Evolutionary conservation across 2,797 vertebrate genomes (phyloP), one percentile per base, ranked within the genome.

Genomic region (Pteronotus mesoamericanus): DNA sequence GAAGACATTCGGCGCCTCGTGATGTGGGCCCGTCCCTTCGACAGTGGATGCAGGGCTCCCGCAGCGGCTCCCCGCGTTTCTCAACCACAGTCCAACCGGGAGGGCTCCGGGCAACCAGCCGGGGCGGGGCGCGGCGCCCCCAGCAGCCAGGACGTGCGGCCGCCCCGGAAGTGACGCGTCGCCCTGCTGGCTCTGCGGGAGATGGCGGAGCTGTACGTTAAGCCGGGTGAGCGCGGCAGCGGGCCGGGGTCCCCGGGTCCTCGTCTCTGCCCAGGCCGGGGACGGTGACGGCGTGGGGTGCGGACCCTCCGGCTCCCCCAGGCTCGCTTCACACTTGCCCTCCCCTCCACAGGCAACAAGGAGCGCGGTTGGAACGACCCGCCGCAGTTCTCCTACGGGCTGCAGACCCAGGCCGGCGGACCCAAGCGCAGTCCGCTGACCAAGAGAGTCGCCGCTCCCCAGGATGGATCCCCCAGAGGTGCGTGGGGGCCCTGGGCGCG

Each of bases 301-400:
- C 6, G 34, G 64, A 26, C 24, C 83, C 6, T 39, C 59, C 51
- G 4, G 32, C 11, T 51, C 10, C 37, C n/a, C 42, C 1, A 5
- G 72, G 48, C 34, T 83, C 15, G 5, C 51, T 34, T 96, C n/a
- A 88, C 61, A 16, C 48, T 18, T 90, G 53, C 39, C 29, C 42
- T 95, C 61, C 9, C 48, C 44, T 89, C 66, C 66, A n/a, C 80
- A 99, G 99, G 99, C 85, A 99, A 99, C 98, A 98, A 98, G 98
- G 99, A 99, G 83, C 98, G 99, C 0, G 99, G 99, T 16, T 99
- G 99, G 99, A 99, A 99, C 77, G 99, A 99, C 97, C 99, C 99
- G 2, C 99, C 99, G 0, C 99, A 99, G 97, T 99, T 99, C 92
- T 99, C 99, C 0, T 99, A 99, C 0, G 99, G 99, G 72, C 98